A percentile compares a stretch with the other conserved stretches of the same genome.
Conservation (phyloP, 1,140 invertebrate species). For the Pogonus chalceus region DNA sequence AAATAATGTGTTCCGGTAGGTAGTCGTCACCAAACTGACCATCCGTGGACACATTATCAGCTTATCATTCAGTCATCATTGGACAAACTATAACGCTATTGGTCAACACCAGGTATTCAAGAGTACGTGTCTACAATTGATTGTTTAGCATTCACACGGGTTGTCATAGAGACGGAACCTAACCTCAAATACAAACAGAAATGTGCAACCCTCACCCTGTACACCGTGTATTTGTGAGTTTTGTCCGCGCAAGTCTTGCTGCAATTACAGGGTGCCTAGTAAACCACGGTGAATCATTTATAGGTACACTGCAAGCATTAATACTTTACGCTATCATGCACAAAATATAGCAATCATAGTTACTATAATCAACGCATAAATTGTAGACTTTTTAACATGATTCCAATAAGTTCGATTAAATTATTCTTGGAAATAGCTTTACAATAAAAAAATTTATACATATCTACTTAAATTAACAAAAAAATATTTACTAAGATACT, state of each 20-base stretch:
- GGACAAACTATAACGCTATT: constrained; percentile 22
- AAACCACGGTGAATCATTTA: not conserved
- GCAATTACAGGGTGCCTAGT: not conserved
- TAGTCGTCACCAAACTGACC: constrained; percentile 23
- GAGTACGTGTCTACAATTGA: constrained; percentile 31
- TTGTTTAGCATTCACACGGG: constrained; percentile 21
- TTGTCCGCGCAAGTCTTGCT: not conserved
- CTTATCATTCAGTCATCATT: constrained; percentile 25
- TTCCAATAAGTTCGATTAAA: too few relatives aligned
- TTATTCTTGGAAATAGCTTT: too few relatives aligned
- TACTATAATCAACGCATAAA: too few relatives aligned
- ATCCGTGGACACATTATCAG: constrained; percentile 24
- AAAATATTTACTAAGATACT: too few relatives aligned
- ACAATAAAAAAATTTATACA: too few relatives aligned
- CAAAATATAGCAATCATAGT: too few relatives aligned
- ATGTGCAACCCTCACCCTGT: not conserved
- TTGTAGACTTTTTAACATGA: too few relatives aligned
- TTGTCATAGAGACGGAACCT: constrained; percentile 29
- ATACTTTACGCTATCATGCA: not conserved
- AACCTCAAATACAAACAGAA: constrained; percentile 28
- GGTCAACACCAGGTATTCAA: constrained; percentile 15
- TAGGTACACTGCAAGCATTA: not conserved
- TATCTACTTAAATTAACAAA: too few relatives aligned
- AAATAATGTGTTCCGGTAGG: not conserved
- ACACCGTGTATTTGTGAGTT: not conserved